A percentile compares a stretch with the other conserved stretches of the same genome.
phyloP scores from a whole-genome alignment of 2,797 vertebrate genomes.

The Lateolabrax maculatus region DNA sequence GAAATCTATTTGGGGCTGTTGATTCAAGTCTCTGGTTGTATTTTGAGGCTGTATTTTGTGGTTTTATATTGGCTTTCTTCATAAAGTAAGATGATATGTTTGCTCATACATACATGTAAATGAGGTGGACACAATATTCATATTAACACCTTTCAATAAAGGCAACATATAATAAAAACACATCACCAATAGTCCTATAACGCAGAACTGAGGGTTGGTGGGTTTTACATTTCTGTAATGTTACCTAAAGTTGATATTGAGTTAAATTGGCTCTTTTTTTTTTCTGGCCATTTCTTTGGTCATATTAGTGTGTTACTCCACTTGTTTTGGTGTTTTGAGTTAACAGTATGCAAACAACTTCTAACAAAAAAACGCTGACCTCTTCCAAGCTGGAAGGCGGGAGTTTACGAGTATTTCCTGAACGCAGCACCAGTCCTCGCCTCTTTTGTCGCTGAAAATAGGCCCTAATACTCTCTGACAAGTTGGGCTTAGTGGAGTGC shows the following conservation, averaged over 20 bases:
- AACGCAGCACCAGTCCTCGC: slow-evolving; percentile 74
- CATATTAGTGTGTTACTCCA: background rate
- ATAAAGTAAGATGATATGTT: background rate
- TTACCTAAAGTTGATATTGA: background rate
- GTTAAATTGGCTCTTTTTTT: background rate
- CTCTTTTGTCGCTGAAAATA: slow-evolving; percentile 50
- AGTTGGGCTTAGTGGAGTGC: slow-evolving; percentile 35
- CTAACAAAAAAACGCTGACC: background rate
- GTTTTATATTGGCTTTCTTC: background rate
- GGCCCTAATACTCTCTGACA: slow-evolving; percentile 60
- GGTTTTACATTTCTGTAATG: background rate
- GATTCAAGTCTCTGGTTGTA: background rate
- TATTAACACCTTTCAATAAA: background rate
- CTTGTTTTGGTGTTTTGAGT: background rate
- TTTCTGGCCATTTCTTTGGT: background rate
- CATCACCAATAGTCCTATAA: background rate
- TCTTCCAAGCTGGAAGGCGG: background rate
- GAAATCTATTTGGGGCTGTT: background rate
- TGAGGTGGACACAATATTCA: background rate
- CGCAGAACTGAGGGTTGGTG: too few species aligned
- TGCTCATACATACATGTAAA: background rate
- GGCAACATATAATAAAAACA: background rate
- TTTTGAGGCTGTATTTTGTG: background rate
- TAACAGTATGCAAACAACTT: background rate
- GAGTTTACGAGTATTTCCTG: slow-evolving; percentile 63